Conservation (phyloP, 2,888 invertebrate genomes). For the Tetranychus piercei region DNA sequence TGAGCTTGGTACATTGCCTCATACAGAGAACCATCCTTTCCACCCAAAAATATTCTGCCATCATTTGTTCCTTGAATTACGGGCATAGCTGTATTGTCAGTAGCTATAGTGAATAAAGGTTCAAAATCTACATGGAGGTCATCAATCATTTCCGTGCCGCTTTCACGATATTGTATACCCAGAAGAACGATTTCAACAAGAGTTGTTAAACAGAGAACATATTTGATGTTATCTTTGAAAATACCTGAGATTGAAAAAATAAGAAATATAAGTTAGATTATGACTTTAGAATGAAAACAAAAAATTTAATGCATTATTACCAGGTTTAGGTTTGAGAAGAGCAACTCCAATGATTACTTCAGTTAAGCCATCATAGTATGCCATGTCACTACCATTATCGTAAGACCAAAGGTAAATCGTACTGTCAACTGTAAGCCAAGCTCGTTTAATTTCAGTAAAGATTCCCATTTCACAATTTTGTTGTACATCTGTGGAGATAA, state of each 20-base stretch:
- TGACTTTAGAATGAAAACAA: not conserved
- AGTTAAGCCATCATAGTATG: constrained; percentile 84
- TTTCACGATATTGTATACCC: constrained; percentile 43
- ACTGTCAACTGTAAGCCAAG: constrained; percentile 92
- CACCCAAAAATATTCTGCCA: constrained; percentile 84
- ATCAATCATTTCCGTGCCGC: constrained; percentile 33
- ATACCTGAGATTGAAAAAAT: constrained; percentile 41
- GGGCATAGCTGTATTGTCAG: constrained; percentile 67
- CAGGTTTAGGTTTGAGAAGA: constrained; percentile 57
- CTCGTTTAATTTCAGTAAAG: constrained; percentile 83
- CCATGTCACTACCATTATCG: constrained; percentile 80
- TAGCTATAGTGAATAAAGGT: constrained; percentile 77
- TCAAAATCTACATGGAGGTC: constrained; percentile 71
- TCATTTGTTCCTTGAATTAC: constrained; percentile 57
- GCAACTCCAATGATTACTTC: constrained; percentile 87
- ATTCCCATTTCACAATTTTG: constrained; percentile 92
- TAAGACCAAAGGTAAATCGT: constrained; percentile 97
- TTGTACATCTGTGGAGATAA: constrained; percentile 55
- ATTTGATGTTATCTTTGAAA: constrained; percentile 72
- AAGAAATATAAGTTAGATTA: not conserved
- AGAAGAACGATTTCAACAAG: constrained; percentile 78
- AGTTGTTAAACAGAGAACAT: constrained; percentile 77
- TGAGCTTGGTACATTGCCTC: constrained; percentile 68
- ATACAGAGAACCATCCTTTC: constrained; percentile 79
- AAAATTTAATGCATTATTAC: constrained; percentile 27